These are phyloP conservation scores for Sebastes kiyomatsui DNA, from an alignment of 2,797 vertebrate genomes.

Conservation along the genomic window DNA sequence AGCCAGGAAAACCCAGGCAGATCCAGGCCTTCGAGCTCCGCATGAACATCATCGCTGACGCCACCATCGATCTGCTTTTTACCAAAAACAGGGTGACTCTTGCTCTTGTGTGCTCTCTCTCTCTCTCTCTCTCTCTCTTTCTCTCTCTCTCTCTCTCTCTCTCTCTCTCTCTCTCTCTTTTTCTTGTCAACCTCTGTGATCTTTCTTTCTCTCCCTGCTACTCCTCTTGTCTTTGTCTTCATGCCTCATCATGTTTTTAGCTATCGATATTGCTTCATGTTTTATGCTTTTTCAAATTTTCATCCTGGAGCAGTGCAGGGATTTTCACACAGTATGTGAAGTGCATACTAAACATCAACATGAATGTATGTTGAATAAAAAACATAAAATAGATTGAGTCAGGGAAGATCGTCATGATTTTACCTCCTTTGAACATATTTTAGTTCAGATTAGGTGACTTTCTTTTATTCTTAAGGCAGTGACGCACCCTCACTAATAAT, in stretches of 20 bases:
- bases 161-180: background rate
- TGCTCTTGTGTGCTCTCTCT: background rate
- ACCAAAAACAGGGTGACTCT: slow-evolving; percentile 95
- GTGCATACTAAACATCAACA: slow-evolving; percentile 42
- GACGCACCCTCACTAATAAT: background rate
- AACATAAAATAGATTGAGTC: slow-evolving; percentile 9
- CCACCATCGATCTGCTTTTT: slow-evolving; percentile 98
- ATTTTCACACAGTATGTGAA: slow-evolving; percentile 40
- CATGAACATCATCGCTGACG: slow-evolving; percentile 99
- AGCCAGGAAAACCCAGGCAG: slow-evolving; percentile 92
- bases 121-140: background rate
- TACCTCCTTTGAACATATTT: slow-evolving; percentile 21
- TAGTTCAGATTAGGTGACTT: slow-evolving; percentile 9
- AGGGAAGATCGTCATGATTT: background rate
- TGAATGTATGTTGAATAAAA: slow-evolving; percentile 22
- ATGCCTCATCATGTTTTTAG: slow-evolving; percentile 39
- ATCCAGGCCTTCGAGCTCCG: slow-evolving; percentile 97
- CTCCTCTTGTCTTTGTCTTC: slow-evolving; percentile 31
- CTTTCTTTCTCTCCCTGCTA: slow-evolving; percentile 7
- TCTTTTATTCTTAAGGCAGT: slow-evolving; percentile 9
- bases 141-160: background rate
- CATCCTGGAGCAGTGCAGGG: slow-evolving; percentile 8
- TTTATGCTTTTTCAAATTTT: slow-evolving; percentile 65
- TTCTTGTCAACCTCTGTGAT: slow-evolving; percentile 19
- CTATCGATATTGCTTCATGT: slow-evolving; percentile 55